phyloP scores from a whole-genome alignment of 2,113 vertebrate species.

The Crotophaga sulcirostris region DNA sequence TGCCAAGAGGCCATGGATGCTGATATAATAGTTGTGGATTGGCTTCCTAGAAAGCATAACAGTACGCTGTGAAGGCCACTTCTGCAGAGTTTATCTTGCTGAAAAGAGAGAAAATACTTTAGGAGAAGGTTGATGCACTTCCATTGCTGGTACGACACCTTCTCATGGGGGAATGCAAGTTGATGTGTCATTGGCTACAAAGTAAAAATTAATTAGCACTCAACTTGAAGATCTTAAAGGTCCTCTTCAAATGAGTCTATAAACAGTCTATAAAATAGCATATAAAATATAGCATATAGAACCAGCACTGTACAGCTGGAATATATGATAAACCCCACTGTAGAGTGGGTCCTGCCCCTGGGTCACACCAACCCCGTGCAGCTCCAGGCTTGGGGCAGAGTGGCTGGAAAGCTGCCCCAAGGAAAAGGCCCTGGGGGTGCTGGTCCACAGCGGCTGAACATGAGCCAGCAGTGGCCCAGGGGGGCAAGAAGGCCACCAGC shows the following conservation, averaged over 20 bases:
- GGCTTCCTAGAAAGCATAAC: neutral
- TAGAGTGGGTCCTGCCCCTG: too few relatives aligned
- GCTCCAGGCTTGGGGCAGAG: too few relatives aligned
- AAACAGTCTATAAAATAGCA: neutral
- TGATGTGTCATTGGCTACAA: neutral
- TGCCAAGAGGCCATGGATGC: neutral
- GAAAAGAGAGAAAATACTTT: neutral
- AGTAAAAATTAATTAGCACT: neutral
- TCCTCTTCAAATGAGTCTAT: neutral
- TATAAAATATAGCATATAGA: neutral
- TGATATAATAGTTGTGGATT: neutral
- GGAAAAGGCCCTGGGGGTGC: too few relatives aligned
- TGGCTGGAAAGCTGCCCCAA: too few relatives aligned
- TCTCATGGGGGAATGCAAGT: neutral
- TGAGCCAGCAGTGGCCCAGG: too few relatives aligned
- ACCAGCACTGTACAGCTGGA: neutral
- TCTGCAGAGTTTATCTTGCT: neutral
- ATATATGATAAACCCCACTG: too few relatives aligned
- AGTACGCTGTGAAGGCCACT: fast-evolving
- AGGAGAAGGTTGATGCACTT: neutral
- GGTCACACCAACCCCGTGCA: too few relatives aligned
- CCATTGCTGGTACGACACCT: neutral
- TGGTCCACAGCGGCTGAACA: too few relatives aligned
- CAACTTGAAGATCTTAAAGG: neutral
- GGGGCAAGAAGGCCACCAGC: too few relatives aligned